Conservation (phyloP, 2,888 invertebrate species). For the Amphipoea oculea region DNA sequence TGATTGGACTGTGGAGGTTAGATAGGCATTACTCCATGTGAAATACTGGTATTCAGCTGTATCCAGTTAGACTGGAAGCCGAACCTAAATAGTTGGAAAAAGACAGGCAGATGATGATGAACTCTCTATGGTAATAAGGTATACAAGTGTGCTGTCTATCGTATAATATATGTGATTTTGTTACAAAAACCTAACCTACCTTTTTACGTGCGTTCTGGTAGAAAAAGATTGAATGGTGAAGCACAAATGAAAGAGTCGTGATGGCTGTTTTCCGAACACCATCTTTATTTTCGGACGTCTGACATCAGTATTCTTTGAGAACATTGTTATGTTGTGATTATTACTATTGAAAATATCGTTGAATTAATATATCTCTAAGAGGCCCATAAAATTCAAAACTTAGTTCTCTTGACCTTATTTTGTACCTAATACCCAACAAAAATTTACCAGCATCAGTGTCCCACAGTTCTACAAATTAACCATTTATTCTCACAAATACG, state of each 20-base stretch:
- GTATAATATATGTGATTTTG: neutral
- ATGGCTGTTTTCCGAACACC: neutral
- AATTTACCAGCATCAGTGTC: neutral
- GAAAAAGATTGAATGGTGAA: neutral
- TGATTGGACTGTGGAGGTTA: neutral
- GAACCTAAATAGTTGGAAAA: neutral
- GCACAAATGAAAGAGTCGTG: neutral
- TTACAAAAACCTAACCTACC: neutral
- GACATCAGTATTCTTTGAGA: neutral
- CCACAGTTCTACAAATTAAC: conserved; percentile 30
- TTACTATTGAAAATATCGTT: no score
- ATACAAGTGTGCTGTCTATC: no score
- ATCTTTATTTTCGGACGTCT: neutral
- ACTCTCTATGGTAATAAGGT: neutral
- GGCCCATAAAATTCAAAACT: neutral
- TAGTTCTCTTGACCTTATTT: neutral
- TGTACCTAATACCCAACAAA: neutral
- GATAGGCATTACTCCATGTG: neutral
- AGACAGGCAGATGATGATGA: neutral
- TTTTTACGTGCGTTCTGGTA: neutral
- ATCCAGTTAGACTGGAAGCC: neutral
- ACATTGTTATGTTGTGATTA: neutral
- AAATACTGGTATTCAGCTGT: neutral
- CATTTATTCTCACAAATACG: conserved; percentile 41
- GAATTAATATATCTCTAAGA: neutral